phyloP scores from a whole-genome alignment of 2,888 invertebrate species.

The Patella depressa region DNA sequence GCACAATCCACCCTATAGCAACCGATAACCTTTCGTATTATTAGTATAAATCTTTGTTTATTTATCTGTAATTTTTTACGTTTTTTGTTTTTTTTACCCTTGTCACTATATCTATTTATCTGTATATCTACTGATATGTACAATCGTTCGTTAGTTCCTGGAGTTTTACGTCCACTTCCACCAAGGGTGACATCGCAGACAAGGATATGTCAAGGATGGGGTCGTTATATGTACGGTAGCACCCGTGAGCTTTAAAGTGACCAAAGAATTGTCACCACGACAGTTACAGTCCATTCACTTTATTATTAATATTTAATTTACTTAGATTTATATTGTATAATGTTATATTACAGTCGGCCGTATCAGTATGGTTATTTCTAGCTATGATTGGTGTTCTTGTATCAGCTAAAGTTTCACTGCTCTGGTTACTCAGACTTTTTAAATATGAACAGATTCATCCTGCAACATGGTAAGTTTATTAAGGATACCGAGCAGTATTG shows the following conservation, averaged over 20 bases:
- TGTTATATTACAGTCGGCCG: slow-evolving; percentile 30
- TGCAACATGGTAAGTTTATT: slow-evolving; percentile 32
- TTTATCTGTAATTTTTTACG: too few species aligned
- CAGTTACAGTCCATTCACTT: too few species aligned
- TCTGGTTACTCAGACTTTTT: slow-evolving; percentile 39
- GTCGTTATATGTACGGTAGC: background rate
- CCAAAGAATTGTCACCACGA: background rate
- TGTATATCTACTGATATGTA: too few species aligned
- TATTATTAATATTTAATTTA: background rate
- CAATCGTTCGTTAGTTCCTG: too few species aligned
- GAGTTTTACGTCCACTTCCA: too few species aligned
- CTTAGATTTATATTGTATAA: background rate
- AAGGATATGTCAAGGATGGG: background rate
- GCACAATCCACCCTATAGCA: too few species aligned
- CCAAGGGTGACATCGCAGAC: too few species aligned
- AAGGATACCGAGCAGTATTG: too few species aligned
- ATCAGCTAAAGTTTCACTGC: slow-evolving; percentile 35
- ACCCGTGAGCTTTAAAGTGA: background rate
- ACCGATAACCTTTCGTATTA: too few species aligned
- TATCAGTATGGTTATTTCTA: slow-evolving; percentile 40
- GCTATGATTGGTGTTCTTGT: slow-evolving; percentile 33
- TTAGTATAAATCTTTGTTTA: too few species aligned
- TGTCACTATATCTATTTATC: too few species aligned
- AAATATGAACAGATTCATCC: slow-evolving; percentile 42
- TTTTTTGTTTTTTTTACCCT: too few species aligned